A percentile compares a stretch with the other conserved stretches of the same genome.
Conservation (phyloP, 2,113 vertebrate species). For the Alces alces region DNA sequence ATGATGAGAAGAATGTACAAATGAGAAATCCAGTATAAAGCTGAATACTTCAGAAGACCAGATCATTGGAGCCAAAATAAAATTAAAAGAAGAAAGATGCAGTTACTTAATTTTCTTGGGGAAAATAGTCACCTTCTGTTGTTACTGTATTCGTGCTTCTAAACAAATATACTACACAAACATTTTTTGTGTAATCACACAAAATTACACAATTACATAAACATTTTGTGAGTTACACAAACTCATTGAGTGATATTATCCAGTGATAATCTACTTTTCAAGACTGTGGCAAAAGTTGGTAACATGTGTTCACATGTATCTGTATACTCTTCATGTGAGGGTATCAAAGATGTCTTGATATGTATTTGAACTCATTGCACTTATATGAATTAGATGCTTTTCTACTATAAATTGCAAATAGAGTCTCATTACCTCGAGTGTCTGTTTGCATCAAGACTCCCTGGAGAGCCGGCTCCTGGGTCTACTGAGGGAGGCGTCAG, state of each 20-base stretch:
- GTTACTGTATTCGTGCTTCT: not conserved
- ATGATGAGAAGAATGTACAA: not conserved
- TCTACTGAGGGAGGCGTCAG: accelerated
- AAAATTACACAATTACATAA: too few species aligned
- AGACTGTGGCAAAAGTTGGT: not conserved
- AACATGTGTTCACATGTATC: not conserved
- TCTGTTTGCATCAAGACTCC: accelerated
- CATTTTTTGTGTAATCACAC: too few species aligned
- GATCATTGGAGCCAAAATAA: not conserved
- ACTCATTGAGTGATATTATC: not conserved
- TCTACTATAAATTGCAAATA: not conserved
- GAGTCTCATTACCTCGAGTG: accelerated
- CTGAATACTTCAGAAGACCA: not conserved
- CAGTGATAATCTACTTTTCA: not conserved
- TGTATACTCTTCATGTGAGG: not conserved
- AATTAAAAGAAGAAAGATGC: not conserved
- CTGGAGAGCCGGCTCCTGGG: accelerated
- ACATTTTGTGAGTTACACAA: not conserved
- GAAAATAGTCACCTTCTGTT: not conserved
- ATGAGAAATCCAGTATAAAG: not conserved
- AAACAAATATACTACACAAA: too few species aligned
- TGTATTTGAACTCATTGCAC: not conserved
- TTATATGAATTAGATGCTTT: not conserved
- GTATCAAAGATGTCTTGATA: not conserved
- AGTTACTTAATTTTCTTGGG: not conserved